Conservation (phyloP, 2,797 vertebrate species). For the Hemitrygon akajei region DNA sequence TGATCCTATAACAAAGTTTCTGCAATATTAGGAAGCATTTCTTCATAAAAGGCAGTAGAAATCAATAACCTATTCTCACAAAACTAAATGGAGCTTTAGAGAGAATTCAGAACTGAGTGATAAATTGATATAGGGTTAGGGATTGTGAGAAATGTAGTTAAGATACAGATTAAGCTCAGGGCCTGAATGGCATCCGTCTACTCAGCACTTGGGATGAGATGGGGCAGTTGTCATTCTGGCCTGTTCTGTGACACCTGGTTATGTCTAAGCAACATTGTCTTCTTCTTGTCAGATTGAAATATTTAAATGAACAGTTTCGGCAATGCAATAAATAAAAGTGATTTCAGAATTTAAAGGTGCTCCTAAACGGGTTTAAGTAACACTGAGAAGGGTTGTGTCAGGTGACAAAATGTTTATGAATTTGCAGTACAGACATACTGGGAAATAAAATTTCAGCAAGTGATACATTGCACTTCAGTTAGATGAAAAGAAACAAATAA, state of each 20-base stretch:
- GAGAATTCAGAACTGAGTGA: background rate
- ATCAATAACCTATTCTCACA: background rate
- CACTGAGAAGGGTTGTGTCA: too few relatives aligned
- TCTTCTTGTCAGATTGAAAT: background rate
- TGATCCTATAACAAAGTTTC: too few relatives aligned
- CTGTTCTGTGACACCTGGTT: background rate
- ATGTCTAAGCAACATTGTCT: background rate
- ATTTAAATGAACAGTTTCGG: too few relatives aligned
- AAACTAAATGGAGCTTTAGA: background rate
- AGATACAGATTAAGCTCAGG: background rate
- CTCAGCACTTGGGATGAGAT: background rate
- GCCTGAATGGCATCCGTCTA: background rate
- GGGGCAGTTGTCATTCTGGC: background rate
- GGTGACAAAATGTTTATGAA: background rate
- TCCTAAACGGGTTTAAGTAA: too few relatives aligned
- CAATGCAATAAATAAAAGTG: too few relatives aligned
- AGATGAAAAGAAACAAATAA: too few relatives aligned
- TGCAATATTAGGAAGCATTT: background rate
- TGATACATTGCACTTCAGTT: background rate
- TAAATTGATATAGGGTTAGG: background rate
- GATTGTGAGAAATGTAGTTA: background rate
- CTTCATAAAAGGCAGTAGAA: background rate
- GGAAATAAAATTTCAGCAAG: background rate
- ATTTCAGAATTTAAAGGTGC: too few relatives aligned
- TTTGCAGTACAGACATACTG: background rate